Base-by-base conservation (phyloP, 2,113 vertebrate species). In the Trichechus manatus region DNA sequence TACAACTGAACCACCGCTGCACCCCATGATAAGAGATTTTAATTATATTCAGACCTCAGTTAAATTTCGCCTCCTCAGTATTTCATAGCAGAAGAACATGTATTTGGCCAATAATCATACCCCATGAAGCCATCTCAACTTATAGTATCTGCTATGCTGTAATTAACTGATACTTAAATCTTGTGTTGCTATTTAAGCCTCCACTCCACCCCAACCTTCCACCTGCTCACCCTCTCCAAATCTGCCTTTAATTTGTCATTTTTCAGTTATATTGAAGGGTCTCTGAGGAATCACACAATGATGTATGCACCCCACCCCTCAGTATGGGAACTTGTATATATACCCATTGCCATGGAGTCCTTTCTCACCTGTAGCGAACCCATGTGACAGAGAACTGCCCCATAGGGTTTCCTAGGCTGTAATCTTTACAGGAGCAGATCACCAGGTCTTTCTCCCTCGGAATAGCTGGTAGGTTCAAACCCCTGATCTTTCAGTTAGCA, bases 71-170 rank as follows among this genome's bases (percentile, higher is more conserved):
- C 86, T 79, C 39, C 44, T 91, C 6, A 11, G 29, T 95, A 36
- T 85, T 53, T 84, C 27, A n/a, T n/a, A 39, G 14, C 56, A 68
- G 13, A 50, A 56, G 56, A n/a, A 3, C 6, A 50, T 66, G 0
- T 1, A 11, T 9, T 6, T 59, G 39, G 33, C 1, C 31, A 23
- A 23, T 47, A 64, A 29, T 42, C 7, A 25, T 23, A 11, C 14
- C 27, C n/a, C 9, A 23, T 10, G 9, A 15, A 0, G 0, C 9
- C 22, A n/a, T 50, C 10, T 36, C 33, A 39, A 25, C 50, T 61
- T 6, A 1, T 0, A 4, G 36, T 2, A 10, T 20, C 50, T 31
- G 36, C 9, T 33, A 2, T 2, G 25, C 4, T 44, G 1, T 64
- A 3, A 64, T 59, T 5, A 39, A 25, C 50, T 39, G 5, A 44